phyloP scores from a whole-genome alignment of 2,888 invertebrate genomes.

The Exephanes ischioxanthus region DNA sequence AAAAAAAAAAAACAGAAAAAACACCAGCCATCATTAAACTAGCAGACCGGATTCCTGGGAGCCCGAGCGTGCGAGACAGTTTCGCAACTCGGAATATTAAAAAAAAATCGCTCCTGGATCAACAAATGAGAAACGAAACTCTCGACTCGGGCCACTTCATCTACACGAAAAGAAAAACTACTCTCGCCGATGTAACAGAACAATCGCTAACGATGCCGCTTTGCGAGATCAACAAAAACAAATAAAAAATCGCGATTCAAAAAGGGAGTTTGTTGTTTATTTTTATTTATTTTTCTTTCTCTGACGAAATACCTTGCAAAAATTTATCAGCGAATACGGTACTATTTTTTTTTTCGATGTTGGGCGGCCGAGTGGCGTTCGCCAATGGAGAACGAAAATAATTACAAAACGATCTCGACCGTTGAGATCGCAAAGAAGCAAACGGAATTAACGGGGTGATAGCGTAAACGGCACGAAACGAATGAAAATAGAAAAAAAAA shows the following conservation, averaged over 20 bases:
- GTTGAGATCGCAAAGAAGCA: constrained; percentile 33
- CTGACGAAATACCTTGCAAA: constrained; percentile 34
- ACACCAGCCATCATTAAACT: constrained; percentile 75
- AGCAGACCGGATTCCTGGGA: constrained; percentile 42
- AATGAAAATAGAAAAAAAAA: constrained; percentile 45
- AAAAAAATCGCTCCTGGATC: constrained; percentile 51
- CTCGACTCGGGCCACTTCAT: constrained; percentile 23
- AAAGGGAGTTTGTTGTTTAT: not conserved
- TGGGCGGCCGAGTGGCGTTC: not conserved
- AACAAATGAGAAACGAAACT: constrained; percentile 40
- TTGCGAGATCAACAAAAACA: constrained; percentile 38
- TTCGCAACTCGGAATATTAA: constrained; percentile 22
- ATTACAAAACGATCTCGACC: constrained; percentile 48
- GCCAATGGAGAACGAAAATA: constrained; percentile 57
- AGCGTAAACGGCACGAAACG: constrained; percentile 67
- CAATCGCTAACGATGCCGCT: constrained; percentile 22
- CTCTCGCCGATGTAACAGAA: constrained; percentile 10
- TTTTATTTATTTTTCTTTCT: not conserved
- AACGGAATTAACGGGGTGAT: constrained; percentile 61
- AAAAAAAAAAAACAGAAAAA: constrained; percentile 45
- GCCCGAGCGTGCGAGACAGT: constrained; percentile 29
- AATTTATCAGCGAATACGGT: constrained; percentile 27
- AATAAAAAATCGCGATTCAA: constrained; percentile 24
- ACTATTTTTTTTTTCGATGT: not conserved
- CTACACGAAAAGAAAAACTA: constrained; percentile 12